Conservation (phyloP, 2,113 vertebrate genomes). For the Bombycilla garrulus region DNA sequence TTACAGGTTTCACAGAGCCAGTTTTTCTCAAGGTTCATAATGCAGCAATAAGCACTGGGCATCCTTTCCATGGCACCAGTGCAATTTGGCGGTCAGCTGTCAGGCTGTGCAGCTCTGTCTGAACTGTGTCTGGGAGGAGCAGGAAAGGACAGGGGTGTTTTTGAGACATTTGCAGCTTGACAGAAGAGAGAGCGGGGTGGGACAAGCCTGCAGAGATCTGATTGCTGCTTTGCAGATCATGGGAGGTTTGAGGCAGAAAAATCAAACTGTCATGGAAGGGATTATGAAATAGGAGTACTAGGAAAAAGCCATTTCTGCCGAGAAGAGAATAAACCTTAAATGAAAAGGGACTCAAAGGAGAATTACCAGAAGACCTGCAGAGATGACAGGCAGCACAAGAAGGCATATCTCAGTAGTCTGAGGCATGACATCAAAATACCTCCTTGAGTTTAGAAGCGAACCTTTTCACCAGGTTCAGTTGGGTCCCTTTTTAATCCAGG, state of each 20-base stretch:
- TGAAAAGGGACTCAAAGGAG: background rate
- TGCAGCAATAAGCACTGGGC: too few species aligned
- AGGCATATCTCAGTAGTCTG: background rate
- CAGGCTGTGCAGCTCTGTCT: background rate
- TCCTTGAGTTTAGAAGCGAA: background rate
- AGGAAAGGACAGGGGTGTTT: background rate
- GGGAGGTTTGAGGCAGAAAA: accelerated
- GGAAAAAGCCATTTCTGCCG: background rate
- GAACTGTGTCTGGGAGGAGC: background rate
- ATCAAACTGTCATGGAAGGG: background rate
- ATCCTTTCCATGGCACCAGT: background rate
- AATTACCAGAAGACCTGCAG: background rate
- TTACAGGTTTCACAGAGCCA: background rate
- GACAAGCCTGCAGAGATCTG: background rate
- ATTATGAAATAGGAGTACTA: background rate
- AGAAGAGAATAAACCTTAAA: background rate
- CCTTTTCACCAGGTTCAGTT: background rate
- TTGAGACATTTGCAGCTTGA: background rate
- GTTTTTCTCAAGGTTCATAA: background rate
- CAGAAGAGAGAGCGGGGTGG: background rate
- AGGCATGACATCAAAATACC: background rate
- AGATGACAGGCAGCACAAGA: background rate
- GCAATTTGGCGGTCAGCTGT: background rate
- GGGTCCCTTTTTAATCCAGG: background rate
- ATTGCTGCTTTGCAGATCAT: background rate